Conservation (phyloP, 2,113 vertebrate genomes). For the Centropristis striata region DNA sequence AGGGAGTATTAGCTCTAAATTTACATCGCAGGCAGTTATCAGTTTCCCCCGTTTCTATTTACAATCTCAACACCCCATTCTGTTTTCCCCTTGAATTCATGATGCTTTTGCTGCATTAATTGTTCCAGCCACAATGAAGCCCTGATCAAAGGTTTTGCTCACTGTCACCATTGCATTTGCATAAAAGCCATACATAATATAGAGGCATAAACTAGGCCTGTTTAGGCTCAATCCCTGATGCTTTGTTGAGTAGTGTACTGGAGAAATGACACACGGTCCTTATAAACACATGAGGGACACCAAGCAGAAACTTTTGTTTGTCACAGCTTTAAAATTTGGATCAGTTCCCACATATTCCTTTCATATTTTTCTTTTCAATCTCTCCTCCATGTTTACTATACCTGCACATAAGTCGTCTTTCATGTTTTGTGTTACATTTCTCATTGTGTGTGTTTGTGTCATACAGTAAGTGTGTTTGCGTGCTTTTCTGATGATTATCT, state of each 20-base stretch:
- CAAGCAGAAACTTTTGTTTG: constrained; percentile 60
- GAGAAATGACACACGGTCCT: constrained; percentile 40
- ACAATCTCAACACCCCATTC: constrained; percentile 36
- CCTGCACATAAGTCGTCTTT: constrained; percentile 43
- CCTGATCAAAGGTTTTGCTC: constrained; percentile 75
- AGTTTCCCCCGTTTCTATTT: constrained; percentile 34
- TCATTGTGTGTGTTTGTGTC: constrained; percentile 17
- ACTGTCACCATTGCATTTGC: constrained; percentile 69
- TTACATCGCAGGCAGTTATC: constrained; percentile 49
- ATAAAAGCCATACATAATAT: constrained; percentile 71
- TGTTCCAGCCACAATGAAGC: constrained; percentile 59
- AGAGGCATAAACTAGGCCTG: constrained; percentile 62
- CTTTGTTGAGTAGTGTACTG: constrained; percentile 57
- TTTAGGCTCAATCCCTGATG: constrained; percentile 68
- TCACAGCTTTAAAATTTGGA: constrained; percentile 45
- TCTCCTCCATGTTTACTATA: constrained; percentile 34
- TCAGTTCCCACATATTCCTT: constrained; percentile 33
- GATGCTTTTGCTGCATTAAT: constrained; percentile 56
- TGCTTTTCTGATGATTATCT: constrained; percentile 31
- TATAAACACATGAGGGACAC: constrained; percentile 66
- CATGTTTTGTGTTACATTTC: constrained; percentile 26
- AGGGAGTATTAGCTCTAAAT: constrained; percentile 39
- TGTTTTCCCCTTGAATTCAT: constrained; percentile 50
- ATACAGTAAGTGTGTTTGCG: constrained; percentile 36
- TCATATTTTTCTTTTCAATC: constrained; percentile 46